Evolutionary conservation across 2,113 vertebrate species (phyloP), one percentile per base, ranked within the genome.

Genomic region (Apeltes quadracus): DNA sequence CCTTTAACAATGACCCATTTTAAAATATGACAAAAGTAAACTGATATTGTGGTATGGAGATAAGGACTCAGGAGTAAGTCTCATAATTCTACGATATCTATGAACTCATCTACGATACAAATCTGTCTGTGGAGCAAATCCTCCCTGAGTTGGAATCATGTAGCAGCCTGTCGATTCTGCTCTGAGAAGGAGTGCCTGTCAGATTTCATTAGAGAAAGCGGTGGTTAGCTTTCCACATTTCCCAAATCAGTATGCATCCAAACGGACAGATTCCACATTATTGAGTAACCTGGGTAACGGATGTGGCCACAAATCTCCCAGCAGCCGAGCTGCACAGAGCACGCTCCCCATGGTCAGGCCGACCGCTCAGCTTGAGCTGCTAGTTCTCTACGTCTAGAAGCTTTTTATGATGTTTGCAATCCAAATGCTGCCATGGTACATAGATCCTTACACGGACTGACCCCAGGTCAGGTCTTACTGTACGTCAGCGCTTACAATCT

Each of bases 381-480:
- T 51, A 11, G 34, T 59, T 80, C 69, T 43, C n/a, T 38, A 54
- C 23, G 15, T 72, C 25, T 29, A 7, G 5, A 22, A 76, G 69
- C 38, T 16, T 36, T 75, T 63, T 63, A 44, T 48, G 38, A 38
- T 39, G 51, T 36, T 16, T 48, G 54, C 22, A 64, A 72, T 84
- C 25, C 68, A 59, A 63, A 67, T 51, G 56, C 59, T 36, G 22
- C 29, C 36, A 57, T 39, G 66, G 66, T 23, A 68, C 38, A 69
- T 20, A 41, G 59, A 48, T 43, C 53, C 74, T 44, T 68, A 57
- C 59, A 32, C 9, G 69, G 56, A 69, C 39, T 67, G 53, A 79
- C 46, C 68, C 20, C 72, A 16, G 25, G 41, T 76, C 59, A 25
- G 20, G 63, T 58, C 29, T 61, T 27, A 62, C 46, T n/a, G 55